These are phyloP conservation scores for Lepidurus packardi DNA, from an alignment of 1,140 invertebrate genomes.

Conservation along the genomic window DNA sequence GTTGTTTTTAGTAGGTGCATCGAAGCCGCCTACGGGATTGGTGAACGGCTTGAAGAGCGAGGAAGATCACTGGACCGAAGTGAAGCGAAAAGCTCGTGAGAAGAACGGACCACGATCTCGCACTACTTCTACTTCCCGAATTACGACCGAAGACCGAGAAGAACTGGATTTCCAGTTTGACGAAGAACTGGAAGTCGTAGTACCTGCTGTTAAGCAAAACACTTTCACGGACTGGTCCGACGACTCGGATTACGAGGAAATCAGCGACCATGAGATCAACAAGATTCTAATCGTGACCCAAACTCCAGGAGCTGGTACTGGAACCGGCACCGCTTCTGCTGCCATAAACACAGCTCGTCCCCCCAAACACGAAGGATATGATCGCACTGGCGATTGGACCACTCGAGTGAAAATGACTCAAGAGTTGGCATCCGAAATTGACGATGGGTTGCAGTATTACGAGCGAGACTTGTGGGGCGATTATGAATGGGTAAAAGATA, in stretches of 20 bases:
- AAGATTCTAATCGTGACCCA: slow-evolving; percentile 95
- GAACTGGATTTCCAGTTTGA: slow-evolving; percentile 96
- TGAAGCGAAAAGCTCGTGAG: not conserved
- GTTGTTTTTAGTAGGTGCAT: not conserved
- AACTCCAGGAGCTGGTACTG: slow-evolving; percentile 49
- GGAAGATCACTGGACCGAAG: not conserved
- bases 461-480: slow-evolving; percentile 79
- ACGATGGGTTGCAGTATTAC: slow-evolving; percentile 90
- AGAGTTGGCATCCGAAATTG: slow-evolving; percentile 87
- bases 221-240: slow-evolving; percentile 67
- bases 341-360: slow-evolving; percentile 47
- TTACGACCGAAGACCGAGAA: slow-evolving; percentile 39
- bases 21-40: not conserved
- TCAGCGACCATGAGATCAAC: slow-evolving; percentile 87
- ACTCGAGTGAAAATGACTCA: slow-evolving; percentile 85
- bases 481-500: slow-evolving; percentile 40
- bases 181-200: slow-evolving; percentile 76
- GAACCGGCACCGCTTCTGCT: slow-evolving; percentile 40
- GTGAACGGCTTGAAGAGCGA: not conserved
- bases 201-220: slow-evolving; percentile 62
- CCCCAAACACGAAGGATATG: slow-evolving; percentile 79
- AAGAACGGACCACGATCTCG: not conserved
- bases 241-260: slow-evolving; percentile 71
- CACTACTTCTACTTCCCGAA: not conserved
- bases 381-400: slow-evolving; percentile 77